phyloP scores from a whole-genome alignment of 2,113 vertebrate genomes.

The Condylura cristata region DNA sequence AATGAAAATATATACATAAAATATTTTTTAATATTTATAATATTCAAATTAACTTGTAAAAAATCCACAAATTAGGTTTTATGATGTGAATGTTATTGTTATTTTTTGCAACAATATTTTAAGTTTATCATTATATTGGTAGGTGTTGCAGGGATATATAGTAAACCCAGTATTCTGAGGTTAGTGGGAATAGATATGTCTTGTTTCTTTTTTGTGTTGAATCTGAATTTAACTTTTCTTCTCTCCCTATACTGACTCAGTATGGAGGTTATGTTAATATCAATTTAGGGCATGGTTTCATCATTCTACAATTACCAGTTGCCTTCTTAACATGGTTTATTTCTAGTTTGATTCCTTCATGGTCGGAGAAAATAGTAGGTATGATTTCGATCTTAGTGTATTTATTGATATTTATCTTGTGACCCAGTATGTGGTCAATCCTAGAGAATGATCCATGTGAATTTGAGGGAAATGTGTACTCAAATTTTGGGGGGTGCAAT shows the following conservation, averaged over 20 bases:
- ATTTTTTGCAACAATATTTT: neutral
- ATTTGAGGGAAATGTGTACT: no score
- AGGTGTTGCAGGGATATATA: neutral
- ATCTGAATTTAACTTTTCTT: constrained; percentile 15
- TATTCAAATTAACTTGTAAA: neutral
- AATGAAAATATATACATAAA: neutral
- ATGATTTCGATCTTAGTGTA: no score
- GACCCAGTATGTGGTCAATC: no score
- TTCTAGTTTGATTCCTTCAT: no score
- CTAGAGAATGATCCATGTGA: no score
- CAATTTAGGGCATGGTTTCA: neutral
- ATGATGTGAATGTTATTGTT: neutral
- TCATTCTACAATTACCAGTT: neutral
- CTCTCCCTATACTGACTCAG: neutral
- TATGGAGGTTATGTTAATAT: neutral
- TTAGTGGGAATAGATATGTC: neutral
- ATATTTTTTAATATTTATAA: neutral
- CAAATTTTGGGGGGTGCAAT: no score
- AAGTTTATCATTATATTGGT: neutral
- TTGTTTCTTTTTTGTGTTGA: constrained; percentile 8
- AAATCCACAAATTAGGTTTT: neutral
- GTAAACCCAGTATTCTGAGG: neutral
- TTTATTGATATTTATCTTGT: no score
- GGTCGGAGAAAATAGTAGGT: no score
- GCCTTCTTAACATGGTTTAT: no score